Base-by-base conservation (phyloP, 2,888 invertebrate species). In the Catocala sponsa region DNA sequence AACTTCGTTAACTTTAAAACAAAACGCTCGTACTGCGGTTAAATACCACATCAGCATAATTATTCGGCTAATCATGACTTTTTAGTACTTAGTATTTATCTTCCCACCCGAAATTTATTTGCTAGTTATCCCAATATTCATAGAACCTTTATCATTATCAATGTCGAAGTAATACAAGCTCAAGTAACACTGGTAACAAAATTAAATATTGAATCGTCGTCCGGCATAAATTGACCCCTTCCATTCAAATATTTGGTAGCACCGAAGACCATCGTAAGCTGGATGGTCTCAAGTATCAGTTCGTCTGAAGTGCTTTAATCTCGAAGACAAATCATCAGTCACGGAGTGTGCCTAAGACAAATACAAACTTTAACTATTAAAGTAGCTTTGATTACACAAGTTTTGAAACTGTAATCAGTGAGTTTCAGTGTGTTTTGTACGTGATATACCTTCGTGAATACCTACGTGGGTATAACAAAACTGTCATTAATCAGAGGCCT, bases 341-440 rank as follows among this genome's bases (percentile, higher is more conserved):
- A 78, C 55, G 15, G 49, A 49, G 50, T 59, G 33, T 55, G 49
- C 55, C 55, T 65, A 63, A 63, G 59, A 63, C 63, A 68, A 77
- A 71, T 65, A 62, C 55, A 1, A 74, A 75, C 44, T 75, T 78
- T 53, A 66, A 53, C 63, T 60, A 72, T 66, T 53, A 61, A 65
- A 78, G 58, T 51, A 72, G 46, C 15, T 60, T 70, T 76, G 68
- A 78, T 76, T 68, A 65, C 65, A 56, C 50, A 67, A 76, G 62
- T 78, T 74, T 63, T 12, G 53, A 44, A 49, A 50, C 43, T 59
- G 62, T 68, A 53, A 78, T 75, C 53, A 69, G 35, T 32, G 12
- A 38, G 55, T 13, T 48, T 55, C 1, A 15, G 7, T 52, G 35
- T 56, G 41, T 58, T 52, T 35, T 51, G 52, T 52, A 32, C 5